phyloP scores from a whole-genome alignment of 2,888 invertebrate species.

The Chrysopilus asiliformis region DNA sequence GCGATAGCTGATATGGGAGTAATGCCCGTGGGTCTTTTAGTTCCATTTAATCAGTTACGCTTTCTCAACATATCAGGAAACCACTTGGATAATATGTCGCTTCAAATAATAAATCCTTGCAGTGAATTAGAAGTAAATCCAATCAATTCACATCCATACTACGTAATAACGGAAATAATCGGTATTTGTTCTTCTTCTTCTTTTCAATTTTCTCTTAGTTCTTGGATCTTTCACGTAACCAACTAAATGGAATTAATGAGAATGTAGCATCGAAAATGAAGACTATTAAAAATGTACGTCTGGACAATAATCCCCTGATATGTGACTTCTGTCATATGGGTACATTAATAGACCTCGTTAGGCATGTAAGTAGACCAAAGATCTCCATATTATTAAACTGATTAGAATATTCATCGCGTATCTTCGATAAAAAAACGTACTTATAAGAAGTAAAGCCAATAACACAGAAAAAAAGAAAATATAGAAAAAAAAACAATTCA shows the following conservation, averaged over 20 bases:
- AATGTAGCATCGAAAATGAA: constrained; percentile 31
- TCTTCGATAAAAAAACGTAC: too few relatives aligned
- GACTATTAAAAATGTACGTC: constrained; percentile 32
- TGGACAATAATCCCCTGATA: constrained; percentile 36
- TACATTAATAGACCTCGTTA: constrained; percentile 33
- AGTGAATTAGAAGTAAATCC: constrained; percentile 31
- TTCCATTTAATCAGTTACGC: constrained; percentile 40
- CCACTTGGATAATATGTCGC: constrained; percentile 40
- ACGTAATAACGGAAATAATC: not conserved
- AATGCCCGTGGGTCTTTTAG: constrained; percentile 31
- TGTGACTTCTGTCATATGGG: constrained; percentile 37
- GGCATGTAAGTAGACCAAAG: constrained; percentile 28
- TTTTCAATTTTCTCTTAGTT: constrained; percentile 37
- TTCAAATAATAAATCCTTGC: constrained; percentile 35
- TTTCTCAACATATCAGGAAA: constrained; percentile 63
- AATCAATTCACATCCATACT: too few relatives aligned
- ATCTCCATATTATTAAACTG: too few relatives aligned
- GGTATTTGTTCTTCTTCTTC: too few relatives aligned
- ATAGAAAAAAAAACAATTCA: not conserved
- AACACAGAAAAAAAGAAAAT: too few relatives aligned
- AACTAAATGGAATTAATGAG: constrained; percentile 43
- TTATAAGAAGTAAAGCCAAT: too few relatives aligned
- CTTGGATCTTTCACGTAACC: constrained; percentile 62
- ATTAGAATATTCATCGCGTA: too few relatives aligned
- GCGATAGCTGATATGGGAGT: constrained; percentile 36